Conservation (phyloP, 1,140 invertebrate species). For the Drosophila kanapiae region DNA sequence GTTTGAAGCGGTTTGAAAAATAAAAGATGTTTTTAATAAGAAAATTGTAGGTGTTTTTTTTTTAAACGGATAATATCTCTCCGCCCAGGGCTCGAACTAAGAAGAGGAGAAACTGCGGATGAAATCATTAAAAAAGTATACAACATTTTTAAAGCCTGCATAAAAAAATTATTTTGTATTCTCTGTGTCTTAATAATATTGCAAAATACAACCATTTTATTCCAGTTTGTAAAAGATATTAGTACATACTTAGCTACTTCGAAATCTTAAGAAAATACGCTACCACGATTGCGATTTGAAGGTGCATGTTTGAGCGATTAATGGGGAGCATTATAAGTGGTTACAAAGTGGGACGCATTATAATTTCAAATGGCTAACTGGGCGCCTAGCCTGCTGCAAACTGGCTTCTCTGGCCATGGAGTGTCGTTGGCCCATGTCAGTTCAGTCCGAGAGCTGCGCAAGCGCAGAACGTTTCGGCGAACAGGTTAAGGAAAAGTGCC, state of each 20-base stretch:
- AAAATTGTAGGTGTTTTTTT: no score
- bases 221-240: not conserved
- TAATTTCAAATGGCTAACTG: slow-evolving; percentile 60
- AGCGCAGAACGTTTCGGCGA: slow-evolving; percentile 39
- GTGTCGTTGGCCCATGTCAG: slow-evolving; percentile 40
- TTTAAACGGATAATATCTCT: no score
- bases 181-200: no score
- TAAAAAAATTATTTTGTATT: no score
- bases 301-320: slow-evolving; percentile 4
- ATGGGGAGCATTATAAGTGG: slow-evolving; percentile 6
- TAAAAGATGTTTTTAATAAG: no score
- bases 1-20: no score
- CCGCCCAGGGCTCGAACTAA: no score
- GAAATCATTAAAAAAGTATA: no score
- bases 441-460: slow-evolving; percentile 35
- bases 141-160: not conserved
- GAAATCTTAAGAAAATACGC: not conserved
- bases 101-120: no score
- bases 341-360: slow-evolving; percentile 56
- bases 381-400: slow-evolving; percentile 6
- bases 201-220: no score
- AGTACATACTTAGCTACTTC: not conserved
- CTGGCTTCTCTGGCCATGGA: slow-evolving; percentile 28
- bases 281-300: not conserved
- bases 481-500: slow-evolving; percentile 28